Base-by-base conservation (phyloP, 2,797 vertebrate genomes). In the Sebastiscus albofasciatus region DNA sequence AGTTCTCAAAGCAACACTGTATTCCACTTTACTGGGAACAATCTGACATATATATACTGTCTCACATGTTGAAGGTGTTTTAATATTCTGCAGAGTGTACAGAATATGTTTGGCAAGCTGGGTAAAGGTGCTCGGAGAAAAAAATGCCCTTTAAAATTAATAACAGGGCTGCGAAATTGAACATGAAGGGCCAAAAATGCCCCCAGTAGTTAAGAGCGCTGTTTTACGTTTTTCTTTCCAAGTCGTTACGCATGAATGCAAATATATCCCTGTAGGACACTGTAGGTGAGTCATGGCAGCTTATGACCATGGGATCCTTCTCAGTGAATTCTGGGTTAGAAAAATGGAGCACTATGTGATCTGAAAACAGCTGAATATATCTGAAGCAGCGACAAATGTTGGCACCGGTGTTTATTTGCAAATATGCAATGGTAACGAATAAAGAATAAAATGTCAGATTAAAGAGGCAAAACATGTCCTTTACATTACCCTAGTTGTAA, bases 101-200 rank as follows among this genome's bases (percentile, higher is more conserved):
- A 64, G 69, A 72, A 59, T 66, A 39, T 49, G 13, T 74, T 74
- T 56, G 54, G 64, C 26, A 75, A 33, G 67, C 22, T 62, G 22
- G 10, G 13, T 64, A 22, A 73, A 81, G 33, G 16, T 9, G 55
- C 81, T 87, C 20, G 16, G 34, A 72, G 83, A 72, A 83, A 84
- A 74, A 31, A 64, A 24, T 88, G 83, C 58, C 86, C 81, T 90
- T 90, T 89, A 54, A 77, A 76, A 73, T 72, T 26, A 81, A 85
- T 59, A 39, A 74, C 42, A 70, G 27, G 34, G 26, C 64, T 64
- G 69, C 75, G 70, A 84, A 86, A 83, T 67, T 78, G 42, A 82
- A 81, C 71, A 84, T 20, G 31, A 81, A 77, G 20, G 26, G 55
- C 24, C 54, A 82, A 77, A 90, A 85, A 70, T 39, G 31, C 71